These are phyloP conservation scores for Artibeus jamaicensis DNA, from an alignment of 2,797 vertebrate genomes.

Conservation along the genomic window DNA sequence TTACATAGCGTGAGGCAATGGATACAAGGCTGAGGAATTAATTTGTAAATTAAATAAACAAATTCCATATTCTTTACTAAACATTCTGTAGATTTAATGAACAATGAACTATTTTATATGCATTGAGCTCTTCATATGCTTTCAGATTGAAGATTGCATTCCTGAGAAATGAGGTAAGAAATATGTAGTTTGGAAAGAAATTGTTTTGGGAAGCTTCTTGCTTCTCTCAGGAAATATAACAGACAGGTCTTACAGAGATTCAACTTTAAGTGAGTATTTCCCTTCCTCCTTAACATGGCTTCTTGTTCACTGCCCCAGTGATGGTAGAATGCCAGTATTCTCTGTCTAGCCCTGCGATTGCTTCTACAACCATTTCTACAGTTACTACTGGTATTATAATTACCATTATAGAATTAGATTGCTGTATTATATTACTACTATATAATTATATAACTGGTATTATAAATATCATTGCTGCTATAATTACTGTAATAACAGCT, in stretches of 20 bases:
- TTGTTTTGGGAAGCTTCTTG: not conserved
- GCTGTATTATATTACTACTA: not conserved
- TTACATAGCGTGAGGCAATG: not conserved
- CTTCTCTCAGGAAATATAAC: not conserved
- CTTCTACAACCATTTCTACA: not conserved
- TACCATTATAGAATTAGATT: not conserved
- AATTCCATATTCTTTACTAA: not conserved
- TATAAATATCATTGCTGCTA: not conserved
- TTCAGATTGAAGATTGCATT: not conserved
- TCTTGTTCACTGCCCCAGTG: not conserved
- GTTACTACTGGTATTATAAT: not conserved
- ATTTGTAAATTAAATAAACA: not conserved
- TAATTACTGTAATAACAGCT: not conserved
- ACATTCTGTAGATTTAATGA: not conserved
- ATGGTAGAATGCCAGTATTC: not conserved
- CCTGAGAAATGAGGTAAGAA: not conserved
- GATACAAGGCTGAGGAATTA: not conserved
- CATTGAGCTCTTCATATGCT: not conserved
- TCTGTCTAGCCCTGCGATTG: fast-evolving
- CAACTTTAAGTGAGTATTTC: not conserved
- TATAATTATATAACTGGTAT: not conserved
- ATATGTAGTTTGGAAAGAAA: not conserved
- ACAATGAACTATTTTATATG: not conserved
- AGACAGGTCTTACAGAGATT: not conserved
- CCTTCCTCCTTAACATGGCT: fast-evolving